Percentiles rank a stretch among this genome's conserved stretches.
Evolutionary conservation across 2,113 vertebrate genomes (phyloP).

Genomic region (Eudyptes chrysolophus): DNA sequence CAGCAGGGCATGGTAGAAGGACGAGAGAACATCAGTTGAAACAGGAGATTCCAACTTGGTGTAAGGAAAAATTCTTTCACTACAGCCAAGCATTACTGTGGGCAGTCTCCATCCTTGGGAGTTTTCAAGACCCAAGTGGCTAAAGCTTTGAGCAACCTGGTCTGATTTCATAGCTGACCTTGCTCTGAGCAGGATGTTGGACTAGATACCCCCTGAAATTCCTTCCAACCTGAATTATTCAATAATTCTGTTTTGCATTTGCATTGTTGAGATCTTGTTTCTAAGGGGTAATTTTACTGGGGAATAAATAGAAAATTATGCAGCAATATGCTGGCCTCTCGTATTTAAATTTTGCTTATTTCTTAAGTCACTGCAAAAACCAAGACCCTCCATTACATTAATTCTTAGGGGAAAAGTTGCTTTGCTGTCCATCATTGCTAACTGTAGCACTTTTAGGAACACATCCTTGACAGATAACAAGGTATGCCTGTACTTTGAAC

Average conservation of each 20-base stretch:
- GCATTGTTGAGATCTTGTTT: neutral
- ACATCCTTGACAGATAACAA: neutral
- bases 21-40: neutral
- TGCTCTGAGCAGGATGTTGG: neutral
- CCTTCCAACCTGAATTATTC: neutral
- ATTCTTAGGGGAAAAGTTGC: neutral
- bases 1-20: neutral
- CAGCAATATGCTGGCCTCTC: neutral
- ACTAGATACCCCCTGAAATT: neutral
- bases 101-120: neutral
- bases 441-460: neutral
- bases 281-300: neutral
- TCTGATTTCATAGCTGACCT: neutral
- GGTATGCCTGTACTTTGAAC: conserved; percentile 59
- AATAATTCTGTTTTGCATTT: neutral
- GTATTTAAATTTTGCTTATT: neutral
- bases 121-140: neutral
- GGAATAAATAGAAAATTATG: neutral
- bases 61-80: neutral
- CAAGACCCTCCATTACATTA: neutral
- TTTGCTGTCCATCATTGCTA: neutral
- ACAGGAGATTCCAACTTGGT: neutral
- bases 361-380: neutral
- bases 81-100: neutral
- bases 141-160: neutral